Percentiles rank a stretch among this genome's conserved stretches.
Evolutionary conservation across 2,797 vertebrate species (phyloP).

Genomic region (Dryobates pubescens): DNA sequence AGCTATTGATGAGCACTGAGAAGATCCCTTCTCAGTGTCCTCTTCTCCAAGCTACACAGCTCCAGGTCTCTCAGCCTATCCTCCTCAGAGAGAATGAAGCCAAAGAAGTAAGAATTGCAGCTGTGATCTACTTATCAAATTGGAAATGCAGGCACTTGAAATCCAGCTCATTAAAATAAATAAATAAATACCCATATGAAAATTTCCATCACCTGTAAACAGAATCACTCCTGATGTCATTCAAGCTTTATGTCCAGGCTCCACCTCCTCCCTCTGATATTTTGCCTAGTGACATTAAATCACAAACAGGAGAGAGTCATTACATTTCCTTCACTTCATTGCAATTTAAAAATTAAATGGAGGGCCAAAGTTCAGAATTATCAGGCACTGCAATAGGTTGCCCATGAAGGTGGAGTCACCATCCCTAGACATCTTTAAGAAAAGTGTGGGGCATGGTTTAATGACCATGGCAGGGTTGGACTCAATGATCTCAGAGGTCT

Average conservation of each 20-base stretch:
- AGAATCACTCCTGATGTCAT: fast-evolving
- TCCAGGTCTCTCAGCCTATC: background rate
- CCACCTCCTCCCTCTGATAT: background rate
- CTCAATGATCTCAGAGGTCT: no score
- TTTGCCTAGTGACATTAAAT: background rate
- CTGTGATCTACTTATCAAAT: background rate
- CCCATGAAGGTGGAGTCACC: no score
- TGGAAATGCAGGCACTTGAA: background rate
- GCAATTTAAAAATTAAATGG: background rate
- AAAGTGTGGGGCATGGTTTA: no score
- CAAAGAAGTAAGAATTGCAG: background rate
- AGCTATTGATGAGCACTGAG: background rate
- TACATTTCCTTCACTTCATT: background rate
- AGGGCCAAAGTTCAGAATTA: background rate
- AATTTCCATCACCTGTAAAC: background rate
- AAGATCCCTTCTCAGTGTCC: background rate
- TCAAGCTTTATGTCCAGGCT: background rate
- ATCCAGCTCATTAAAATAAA: background rate
- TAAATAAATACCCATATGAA: background rate
- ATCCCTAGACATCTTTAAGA: no score
- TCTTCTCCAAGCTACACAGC: background rate
- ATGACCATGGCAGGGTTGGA: no score
- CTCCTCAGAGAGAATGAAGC: background rate
- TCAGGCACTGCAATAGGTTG: no score
- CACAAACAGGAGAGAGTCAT: background rate